These are phyloP conservation scores for Belonocnema kinseyi DNA, from an alignment of 1,140 invertebrate species.

Conservation along the genomic window DNA sequence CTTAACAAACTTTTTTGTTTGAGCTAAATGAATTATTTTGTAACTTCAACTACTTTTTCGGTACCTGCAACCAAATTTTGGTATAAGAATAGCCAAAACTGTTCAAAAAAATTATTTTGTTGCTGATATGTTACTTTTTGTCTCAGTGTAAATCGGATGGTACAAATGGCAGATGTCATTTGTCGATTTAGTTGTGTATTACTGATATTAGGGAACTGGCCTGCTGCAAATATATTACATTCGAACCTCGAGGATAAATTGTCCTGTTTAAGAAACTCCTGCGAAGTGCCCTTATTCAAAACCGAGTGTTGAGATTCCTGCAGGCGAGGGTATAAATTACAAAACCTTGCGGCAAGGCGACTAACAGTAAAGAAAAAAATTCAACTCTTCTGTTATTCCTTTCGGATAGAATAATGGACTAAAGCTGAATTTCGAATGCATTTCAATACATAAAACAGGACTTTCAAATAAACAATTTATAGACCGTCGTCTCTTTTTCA, in stretches of 20 bases:
- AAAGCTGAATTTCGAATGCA: slow-evolving; percentile 50
- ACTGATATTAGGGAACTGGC: slow-evolving; percentile 43
- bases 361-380: slow-evolving; percentile 52
- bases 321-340: slow-evolving; percentile 56
- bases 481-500: background rate
- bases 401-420: slow-evolving; percentile 56
- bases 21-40: no score
- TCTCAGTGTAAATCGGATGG: slow-evolving; percentile 42
- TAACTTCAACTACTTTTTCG: no score
- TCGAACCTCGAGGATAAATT: slow-evolving; percentile 54
- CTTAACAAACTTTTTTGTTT: no score
- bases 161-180: slow-evolving; percentile 55
- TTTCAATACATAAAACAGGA: slow-evolving; percentile 20
- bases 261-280: slow-evolving; percentile 54
- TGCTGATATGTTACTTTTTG: no score
- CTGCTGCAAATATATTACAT: slow-evolving; percentile 53
- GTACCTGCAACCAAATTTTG: no score
- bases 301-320: slow-evolving; percentile 50
- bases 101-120: no score
- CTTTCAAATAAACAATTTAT: slow-evolving; percentile 3
- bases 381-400: slow-evolving; percentile 41
- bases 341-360: slow-evolving; percentile 50
- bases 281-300: slow-evolving; percentile 59
- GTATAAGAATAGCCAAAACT: no score
- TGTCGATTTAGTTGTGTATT: slow-evolving; percentile 51